Evolutionary conservation across 1,140 invertebrate genomes (phyloP).

Genomic region (Achatina immaculata): DNA sequence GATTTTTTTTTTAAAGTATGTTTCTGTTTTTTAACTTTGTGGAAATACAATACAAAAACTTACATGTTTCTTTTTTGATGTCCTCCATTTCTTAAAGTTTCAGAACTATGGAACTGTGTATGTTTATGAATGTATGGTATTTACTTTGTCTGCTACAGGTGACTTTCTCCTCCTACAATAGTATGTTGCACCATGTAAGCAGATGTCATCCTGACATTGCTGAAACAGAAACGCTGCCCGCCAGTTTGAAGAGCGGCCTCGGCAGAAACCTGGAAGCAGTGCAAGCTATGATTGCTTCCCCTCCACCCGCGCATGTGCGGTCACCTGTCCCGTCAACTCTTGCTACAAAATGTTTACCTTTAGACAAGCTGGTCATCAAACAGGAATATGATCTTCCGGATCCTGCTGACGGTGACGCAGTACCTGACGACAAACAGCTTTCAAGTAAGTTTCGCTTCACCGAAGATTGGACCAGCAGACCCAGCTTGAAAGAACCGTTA

Average conservation of each 20-base stretch:
- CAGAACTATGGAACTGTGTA: no score
- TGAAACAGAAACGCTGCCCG: no score
- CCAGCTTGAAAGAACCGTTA: conserved; percentile 1
- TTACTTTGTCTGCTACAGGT: conserved; percentile 16
- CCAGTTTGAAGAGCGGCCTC: no score
- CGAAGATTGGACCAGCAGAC: background rate
- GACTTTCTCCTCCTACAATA: background rate
- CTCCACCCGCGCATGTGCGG: conserved; percentile 27
- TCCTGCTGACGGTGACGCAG: background rate
- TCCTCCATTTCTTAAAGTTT: no score
- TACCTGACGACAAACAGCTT: background rate
- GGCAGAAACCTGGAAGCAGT: no score
- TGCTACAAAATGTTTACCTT: background rate
- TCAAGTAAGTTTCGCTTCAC: background rate
- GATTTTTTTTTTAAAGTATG: no score
- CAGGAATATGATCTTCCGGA: background rate
- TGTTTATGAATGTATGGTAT: no score
- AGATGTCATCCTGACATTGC: conserved; percentile 6
- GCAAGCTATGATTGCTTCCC: background rate
- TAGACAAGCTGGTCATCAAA: background rate
- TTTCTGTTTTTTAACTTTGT: no score
- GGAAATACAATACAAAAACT: no score
- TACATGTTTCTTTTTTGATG: no score
- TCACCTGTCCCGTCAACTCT: background rate
- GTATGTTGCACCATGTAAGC: background rate